These are phyloP conservation scores for Notiomystis cincta DNA, from an alignment of 2,113 vertebrate genomes.

Conservation along the genomic window DNA sequence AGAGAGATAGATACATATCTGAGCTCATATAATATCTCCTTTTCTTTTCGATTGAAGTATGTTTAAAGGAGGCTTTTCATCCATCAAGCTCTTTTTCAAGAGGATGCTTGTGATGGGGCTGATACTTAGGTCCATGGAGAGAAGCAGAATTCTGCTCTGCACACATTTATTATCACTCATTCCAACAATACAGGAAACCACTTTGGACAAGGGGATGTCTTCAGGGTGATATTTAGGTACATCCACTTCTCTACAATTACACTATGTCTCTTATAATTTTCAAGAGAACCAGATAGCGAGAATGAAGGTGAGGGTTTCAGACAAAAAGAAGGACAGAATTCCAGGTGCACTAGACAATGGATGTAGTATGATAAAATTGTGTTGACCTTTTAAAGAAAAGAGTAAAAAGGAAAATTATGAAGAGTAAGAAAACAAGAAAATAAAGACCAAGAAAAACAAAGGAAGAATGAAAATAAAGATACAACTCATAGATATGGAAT, in stretches of 20 bases:
- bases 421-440: background rate
- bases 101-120: background rate
- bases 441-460: background rate
- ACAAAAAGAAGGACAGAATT: background rate
- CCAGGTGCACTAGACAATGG: background rate
- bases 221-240: background rate
- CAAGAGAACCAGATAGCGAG: background rate
- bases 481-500: background rate
- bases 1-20: background rate
- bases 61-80: background rate
- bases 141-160: background rate
- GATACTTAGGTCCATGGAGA: constrained; percentile 5
- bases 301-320: background rate
- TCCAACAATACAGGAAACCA: background rate
- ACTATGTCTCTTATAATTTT: background rate
- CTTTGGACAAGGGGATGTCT: background rate
- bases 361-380: background rate
- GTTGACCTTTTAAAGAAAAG: background rate
- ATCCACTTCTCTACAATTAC: background rate
- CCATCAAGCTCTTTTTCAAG: constrained; percentile 26
- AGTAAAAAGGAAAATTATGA: background rate
- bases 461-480: background rate
- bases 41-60: background rate
- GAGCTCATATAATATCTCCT: background rate
- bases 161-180: background rate